Base-by-base conservation (phyloP, 2,797 vertebrate species). In the Coranthus polyacanthus region DNA sequence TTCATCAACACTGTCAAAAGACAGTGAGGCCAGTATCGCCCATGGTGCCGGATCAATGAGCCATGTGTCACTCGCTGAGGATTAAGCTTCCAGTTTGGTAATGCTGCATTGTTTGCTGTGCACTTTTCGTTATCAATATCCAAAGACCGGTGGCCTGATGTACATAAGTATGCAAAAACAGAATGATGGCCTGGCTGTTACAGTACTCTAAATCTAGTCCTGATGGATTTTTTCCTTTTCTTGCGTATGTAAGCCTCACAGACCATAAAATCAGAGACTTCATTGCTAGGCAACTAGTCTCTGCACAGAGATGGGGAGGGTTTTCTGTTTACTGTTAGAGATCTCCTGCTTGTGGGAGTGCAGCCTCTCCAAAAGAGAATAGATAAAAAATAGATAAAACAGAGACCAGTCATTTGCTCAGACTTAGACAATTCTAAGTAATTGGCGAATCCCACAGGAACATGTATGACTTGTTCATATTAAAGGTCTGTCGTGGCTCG, bases 221-320 rank as follows among this genome's bases (percentile, higher is more conserved):
- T 90, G 78, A 78, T 79, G 72, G 79, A 80, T 87, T 83, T 72
- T 16, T 53, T 51, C 72, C 68, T 82, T 85, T 86, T 85, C 67
- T 86, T 83, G 66, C 42, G 71, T 65, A 79, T 86, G 73, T 86
- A 89, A 92, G 89, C 88, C 86, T 92, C 89, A 90, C 85, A 88
- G 88, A 92, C 88, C 90, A 92, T 89, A 92, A 92, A 94, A 93
- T 92, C 90, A 89, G 84, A 88, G 84, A 93, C 90, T 91, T 90
- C 91, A 94, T 95, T 94, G 94, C 93, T 94, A 94, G 93, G 94
- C 93, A 95, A 95, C 93, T 92, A 93, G 90, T 92, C 87, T 89
- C 90, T 84, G 90, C 86, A 89, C 86, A 85, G 83, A 87, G 88
- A 88, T 68, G 83, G 75, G 79, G 83, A 78, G 84, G 79, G 77